Percentiles rank a stretch among this genome's conserved stretches.
Evolutionary conservation across 2,113 vertebrate species (phyloP).

Genomic region (Oncorhynchus keta): DNA sequence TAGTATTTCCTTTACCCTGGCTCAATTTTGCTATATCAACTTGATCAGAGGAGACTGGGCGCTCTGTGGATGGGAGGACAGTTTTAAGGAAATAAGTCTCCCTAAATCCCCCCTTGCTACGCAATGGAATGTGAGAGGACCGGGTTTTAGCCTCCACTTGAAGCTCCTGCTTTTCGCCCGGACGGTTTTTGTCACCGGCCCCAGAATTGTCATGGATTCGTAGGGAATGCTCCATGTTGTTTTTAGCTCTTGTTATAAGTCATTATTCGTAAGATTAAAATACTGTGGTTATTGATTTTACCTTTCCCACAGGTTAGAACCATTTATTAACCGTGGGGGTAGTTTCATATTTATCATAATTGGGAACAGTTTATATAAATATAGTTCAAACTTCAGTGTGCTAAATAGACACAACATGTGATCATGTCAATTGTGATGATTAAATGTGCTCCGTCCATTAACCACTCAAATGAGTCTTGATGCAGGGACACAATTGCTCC

Average conservation of each 20-base stretch:
- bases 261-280: background rate
- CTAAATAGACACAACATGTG: background rate
- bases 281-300: background rate
- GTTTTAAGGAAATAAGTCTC: conserved; percentile 72
- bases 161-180: conserved; percentile 32
- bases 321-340: background rate
- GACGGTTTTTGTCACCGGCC: conserved; percentile 1
- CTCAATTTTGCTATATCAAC: conserved; percentile 26
- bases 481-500: conserved; percentile 4
- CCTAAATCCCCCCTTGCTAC: conserved; percentile 63
- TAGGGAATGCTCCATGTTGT: background rate
- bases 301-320: background rate
- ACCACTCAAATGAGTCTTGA: conserved; percentile 12
- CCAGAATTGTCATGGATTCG: background rate
- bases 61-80: conserved; percentile 63
- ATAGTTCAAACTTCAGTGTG: no score
- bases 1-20: conserved; percentile 39
- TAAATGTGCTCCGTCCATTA: background rate
- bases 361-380: no score
- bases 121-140: conserved; percentile 65
- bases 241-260: background rate
- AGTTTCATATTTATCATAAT: background rate
- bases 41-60: conserved; percentile 58
- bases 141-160: conserved; percentile 40
- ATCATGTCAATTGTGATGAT: background rate